A percentile compares a stretch with the other conserved stretches of the same genome.
phyloP scores from a whole-genome alignment of 1,140 invertebrate genomes.

The Ceratoteleas bidentatus region DNA sequence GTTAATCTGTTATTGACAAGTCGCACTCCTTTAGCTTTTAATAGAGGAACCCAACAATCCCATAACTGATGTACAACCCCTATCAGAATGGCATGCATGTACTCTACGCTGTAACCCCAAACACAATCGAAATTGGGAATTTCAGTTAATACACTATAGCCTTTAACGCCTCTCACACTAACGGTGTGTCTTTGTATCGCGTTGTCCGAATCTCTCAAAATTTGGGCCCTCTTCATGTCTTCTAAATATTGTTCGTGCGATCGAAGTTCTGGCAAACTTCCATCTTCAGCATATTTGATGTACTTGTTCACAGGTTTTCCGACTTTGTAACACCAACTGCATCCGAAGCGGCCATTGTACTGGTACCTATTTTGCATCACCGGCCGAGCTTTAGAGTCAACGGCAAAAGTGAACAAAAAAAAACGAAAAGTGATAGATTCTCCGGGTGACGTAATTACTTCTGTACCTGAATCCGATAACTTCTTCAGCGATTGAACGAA shows the following conservation, averaged over 20 bases:
- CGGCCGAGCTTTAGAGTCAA: conserved; percentile 58
- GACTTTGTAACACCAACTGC: conserved; percentile 6
- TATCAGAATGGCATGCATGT: conserved; percentile 20
- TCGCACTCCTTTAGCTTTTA: background rate
- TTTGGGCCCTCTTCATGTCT: conserved; percentile 3
- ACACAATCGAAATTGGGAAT: conserved; percentile 11
- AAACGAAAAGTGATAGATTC: conserved; percentile 16
- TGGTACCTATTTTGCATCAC: conserved; percentile 51
- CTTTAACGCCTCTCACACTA: conserved; percentile 8
- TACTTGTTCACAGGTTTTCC: conserved; percentile 9
- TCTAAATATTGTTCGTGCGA: background rate
- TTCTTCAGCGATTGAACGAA: background rate
- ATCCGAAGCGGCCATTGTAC: background rate
- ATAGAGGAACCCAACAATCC: conserved; percentile 2
- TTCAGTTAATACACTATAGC: conserved; percentile 18
- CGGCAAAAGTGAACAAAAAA: conserved; percentile 19
- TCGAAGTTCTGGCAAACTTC: background rate
- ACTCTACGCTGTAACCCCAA: conserved; percentile 24
- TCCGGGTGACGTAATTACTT: background rate
- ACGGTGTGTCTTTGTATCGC: background rate
- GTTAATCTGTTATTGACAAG: conserved; percentile 2
- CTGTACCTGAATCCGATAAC: background rate
- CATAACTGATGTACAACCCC: conserved; percentile 15
- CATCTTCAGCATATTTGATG: background rate
- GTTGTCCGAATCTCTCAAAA: conserved; percentile 7